Percentiles rank a stretch among this genome's conserved stretches.
phyloP scores from a whole-genome alignment of 2,113 vertebrate genomes.

The Leptobrachium ailaonicum region DNA sequence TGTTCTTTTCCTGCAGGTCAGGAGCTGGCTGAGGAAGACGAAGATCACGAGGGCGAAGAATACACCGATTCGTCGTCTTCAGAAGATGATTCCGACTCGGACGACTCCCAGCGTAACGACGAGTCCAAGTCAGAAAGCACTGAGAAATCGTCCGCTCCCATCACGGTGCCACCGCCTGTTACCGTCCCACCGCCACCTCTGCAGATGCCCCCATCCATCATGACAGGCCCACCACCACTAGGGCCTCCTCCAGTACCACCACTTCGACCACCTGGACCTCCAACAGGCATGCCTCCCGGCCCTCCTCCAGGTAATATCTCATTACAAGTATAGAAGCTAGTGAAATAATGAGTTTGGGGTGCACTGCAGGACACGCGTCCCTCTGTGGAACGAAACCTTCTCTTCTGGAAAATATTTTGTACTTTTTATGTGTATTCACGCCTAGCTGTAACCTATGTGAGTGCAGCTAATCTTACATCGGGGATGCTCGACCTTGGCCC shows the following conservation, averaged over 20 bases:
- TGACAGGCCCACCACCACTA: conserved; percentile 89
- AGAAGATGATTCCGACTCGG: conserved; percentile 87
- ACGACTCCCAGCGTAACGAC: conserved; percentile 78
- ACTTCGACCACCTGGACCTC: conserved; percentile 90
- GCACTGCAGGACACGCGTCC: neutral
- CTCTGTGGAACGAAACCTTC: neutral
- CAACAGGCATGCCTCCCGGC: conserved; percentile 92
- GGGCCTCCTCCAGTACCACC: conserved; percentile 91
- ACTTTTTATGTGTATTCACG: no score
- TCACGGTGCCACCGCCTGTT: conserved; percentile 63
- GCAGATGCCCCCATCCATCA: conserved; percentile 85
- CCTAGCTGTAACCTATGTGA: no score
- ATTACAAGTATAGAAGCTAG: no score
- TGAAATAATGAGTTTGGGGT: no score
- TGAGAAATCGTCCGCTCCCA: conserved; percentile 54
- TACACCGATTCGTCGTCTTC: conserved; percentile 76
- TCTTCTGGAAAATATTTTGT: no score
- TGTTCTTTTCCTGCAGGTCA: conserved; percentile 74
- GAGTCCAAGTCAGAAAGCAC: conserved; percentile 61
- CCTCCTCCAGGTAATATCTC: conserved; percentile 83
- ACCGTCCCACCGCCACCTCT: conserved; percentile 74
- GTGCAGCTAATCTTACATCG: no score
- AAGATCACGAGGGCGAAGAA: conserved; percentile 85
- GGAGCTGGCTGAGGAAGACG: conserved; percentile 87
- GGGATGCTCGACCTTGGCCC: no score